A percentile compares a stretch with the other conserved stretches of the same genome.
These are phyloP conservation scores for Babylonia areolata DNA, from an alignment of 1,140 invertebrate species.

Conservation along the genomic window DNA sequence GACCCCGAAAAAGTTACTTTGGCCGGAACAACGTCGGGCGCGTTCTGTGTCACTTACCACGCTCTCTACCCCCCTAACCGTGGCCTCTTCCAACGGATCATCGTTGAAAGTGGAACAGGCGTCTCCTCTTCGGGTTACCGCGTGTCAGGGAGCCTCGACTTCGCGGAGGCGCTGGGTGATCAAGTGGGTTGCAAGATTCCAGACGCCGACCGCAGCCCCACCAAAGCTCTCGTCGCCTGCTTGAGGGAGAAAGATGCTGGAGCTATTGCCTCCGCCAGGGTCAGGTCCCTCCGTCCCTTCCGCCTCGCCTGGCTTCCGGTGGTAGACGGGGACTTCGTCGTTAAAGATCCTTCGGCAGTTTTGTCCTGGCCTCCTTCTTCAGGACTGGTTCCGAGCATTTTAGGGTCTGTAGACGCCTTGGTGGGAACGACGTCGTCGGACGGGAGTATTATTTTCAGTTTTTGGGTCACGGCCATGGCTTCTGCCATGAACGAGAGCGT, in stretches of 20 bases:
- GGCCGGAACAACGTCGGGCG: constrained; percentile 96
- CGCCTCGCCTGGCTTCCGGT: not conserved
- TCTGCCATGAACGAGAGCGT: constrained; percentile 6
- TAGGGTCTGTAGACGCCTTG: not conserved
- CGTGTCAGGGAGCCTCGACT: not conserved
- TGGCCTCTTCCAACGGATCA: constrained; percentile 41
- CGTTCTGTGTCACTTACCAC: constrained; percentile 83
- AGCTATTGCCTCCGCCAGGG: not conserved
- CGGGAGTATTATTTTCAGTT: not conserved
- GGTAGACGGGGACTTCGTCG: constrained; percentile 4
- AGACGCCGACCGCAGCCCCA: not conserved
- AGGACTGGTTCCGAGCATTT: not conserved
- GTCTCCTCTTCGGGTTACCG: not conserved
- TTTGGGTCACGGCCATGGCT: not conserved
- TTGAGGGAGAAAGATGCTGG: not conserved
- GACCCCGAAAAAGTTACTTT: constrained; percentile 94
- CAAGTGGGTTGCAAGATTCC: not conserved
- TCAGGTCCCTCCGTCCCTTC: not conserved
- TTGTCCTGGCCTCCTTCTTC: constrained; percentile 11
- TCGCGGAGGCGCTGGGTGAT: not conserved
- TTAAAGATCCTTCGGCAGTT: not conserved
- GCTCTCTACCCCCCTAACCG: constrained; percentile 22
- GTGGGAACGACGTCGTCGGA: constrained; percentile 3
- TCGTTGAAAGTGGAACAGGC: constrained; percentile 27
- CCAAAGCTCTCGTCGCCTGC: not conserved